phyloP scores from a whole-genome alignment of 2,888 invertebrate species.

The Melanotus villosus region DNA sequence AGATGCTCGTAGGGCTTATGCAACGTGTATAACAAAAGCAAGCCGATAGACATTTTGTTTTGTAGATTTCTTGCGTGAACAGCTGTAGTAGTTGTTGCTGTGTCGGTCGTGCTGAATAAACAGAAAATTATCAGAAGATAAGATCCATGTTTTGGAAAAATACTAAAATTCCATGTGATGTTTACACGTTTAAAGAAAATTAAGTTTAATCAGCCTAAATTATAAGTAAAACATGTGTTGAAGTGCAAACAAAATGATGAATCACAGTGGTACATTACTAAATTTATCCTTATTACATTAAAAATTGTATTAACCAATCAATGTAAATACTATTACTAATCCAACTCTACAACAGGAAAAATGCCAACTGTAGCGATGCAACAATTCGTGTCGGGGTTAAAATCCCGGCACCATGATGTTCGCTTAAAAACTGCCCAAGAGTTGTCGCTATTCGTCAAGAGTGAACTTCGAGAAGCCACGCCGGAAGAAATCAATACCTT shows the following conservation, averaged over 20 bases:
- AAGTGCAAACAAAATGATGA: constrained; percentile 10
- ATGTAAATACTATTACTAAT: background rate
- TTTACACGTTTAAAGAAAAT: no score
- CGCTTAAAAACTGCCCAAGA: constrained; percentile 91
- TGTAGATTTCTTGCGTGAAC: no score
- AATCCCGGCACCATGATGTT: constrained; percentile 88
- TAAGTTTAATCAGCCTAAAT: no score
- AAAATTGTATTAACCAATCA: background rate
- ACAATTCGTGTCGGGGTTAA: constrained; percentile 88
- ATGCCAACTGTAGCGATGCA: constrained; percentile 78
- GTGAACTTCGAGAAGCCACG: constrained; percentile 90
- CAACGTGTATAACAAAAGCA: no score
- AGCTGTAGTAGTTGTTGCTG: no score
- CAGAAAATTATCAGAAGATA: no score
- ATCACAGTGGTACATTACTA: constrained; percentile 6
- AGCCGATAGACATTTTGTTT: no score
- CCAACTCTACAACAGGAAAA: background rate
- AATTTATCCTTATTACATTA: background rate
- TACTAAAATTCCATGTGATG: no score
- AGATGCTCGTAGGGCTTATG: no score
- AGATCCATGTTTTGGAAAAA: no score
- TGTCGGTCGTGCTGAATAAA: no score
- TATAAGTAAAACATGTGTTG: background rate
- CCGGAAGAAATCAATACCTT: constrained; percentile 92
- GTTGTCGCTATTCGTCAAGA: constrained; percentile 91